Evolutionary conservation across 2,113 vertebrate genomes (phyloP), one percentile per base, ranked within the genome.

Genomic region (Morone chrysops): DNA sequence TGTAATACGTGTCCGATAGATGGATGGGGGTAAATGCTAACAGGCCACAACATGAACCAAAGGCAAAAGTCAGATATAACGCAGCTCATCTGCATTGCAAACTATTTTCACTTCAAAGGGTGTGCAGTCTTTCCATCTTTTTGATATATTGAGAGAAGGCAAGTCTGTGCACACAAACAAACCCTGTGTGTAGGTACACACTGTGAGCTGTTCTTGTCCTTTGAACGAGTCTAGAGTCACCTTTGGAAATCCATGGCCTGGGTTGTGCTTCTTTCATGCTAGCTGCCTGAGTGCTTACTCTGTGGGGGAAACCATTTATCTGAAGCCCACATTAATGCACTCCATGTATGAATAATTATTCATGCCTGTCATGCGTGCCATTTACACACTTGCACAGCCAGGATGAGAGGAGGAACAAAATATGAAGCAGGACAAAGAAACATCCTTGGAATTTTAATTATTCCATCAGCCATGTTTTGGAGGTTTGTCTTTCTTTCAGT

Each of bases 261-360:
- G 36, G 14, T 60, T 62, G 13, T 38, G 70, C 79, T 45, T 72
- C 40, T 65, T 36, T 63, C 22, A 31, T 48, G 31, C n/a, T 22
- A 11, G 6, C 31, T 69, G 54, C 63, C 17, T 3, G 2, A 0
- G 8, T 1, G 31, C 18, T 69, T 48, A 38, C 53, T 78, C 65
- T 41, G 53, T 31, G 25, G 48, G 16, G 56, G 78, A 43, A 54
- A 63, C 70, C 45, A 80, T 86, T 75, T 48, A 74, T 90, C 82
- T 67, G 53, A 67, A 50, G 54, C 53, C 45, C 54, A 48, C 77
- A 78, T 90, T 87, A 90, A 79, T 77, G 76, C 60, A 61, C 2
- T 8, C 53, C 57, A 60, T 86, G 83, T 70, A 73, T 87, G 80
- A 81, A 91, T 87, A 84, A 89, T 83, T 63, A 87, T 85, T 87